Percentiles rank a stretch among this genome's conserved stretches.
Conservation (phyloP, 1,140 invertebrate genomes). For the Drosophila chauvacae region DNA sequence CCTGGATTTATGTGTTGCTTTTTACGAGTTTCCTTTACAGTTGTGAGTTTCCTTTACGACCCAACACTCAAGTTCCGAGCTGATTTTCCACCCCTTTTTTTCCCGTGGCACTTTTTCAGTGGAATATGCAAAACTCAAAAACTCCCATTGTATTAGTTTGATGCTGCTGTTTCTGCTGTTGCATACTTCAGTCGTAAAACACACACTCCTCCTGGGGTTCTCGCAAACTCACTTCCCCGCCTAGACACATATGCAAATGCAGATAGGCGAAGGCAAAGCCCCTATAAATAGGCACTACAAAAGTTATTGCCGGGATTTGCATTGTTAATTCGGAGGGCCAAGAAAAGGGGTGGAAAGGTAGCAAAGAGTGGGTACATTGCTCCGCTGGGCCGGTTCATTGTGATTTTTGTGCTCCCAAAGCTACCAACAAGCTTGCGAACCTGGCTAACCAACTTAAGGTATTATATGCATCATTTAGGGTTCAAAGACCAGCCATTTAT, state of each 20-base stretch:
- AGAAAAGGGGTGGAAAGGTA: constrained; percentile 13
- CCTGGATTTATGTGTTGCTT: constrained; percentile 14
- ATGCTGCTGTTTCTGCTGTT: constrained; percentile 26
- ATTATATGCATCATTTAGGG: constrained; percentile 51
- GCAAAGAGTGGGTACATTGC: neutral
- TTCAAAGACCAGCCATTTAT: constrained; percentile 65
- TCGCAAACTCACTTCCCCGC: neutral
- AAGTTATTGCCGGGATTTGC: constrained; percentile 56
- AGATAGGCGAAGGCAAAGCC: constrained; percentile 16
- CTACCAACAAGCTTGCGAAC: neutral
- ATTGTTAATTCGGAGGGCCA: constrained; percentile 50
- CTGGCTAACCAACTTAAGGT: constrained; percentile 31
- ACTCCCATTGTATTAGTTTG: constrained; percentile 34
- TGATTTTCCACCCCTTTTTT: constrained; percentile 1
- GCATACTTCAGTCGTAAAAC: constrained; percentile 64
- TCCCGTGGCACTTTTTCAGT: neutral
- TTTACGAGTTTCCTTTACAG: constrained; percentile 20
- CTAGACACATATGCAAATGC: constrained; percentile 24
- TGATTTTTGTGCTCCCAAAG: constrained; percentile 21
- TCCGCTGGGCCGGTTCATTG: constrained; percentile 6
- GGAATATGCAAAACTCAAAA: constrained; percentile 26
- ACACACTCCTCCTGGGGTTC: constrained; percentile 23
- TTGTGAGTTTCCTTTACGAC: constrained; percentile 21
- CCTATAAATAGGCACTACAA: constrained; percentile 51
- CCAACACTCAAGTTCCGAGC: constrained; percentile 14